Percentiles rank a stretch among this genome's conserved stretches.
These are phyloP conservation scores for Ooceraea biroi DNA, from an alignment of 1,140 invertebrate genomes.

Conservation along the genomic window DNA sequence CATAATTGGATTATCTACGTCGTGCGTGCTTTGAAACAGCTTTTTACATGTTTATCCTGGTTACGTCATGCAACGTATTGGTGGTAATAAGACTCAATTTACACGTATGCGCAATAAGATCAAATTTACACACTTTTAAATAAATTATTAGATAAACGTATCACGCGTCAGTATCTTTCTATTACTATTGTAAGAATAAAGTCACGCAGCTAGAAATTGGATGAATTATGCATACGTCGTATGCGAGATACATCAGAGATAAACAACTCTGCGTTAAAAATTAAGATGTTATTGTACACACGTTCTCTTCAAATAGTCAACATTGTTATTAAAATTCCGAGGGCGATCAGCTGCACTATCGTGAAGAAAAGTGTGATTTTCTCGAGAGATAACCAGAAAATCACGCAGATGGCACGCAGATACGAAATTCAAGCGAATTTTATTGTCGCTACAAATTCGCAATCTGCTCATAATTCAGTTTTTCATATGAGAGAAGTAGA, in stretches of 20 bases:
- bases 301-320: too few species aligned
- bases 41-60: conserved; percentile 15
- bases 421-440: not conserved
- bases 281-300: too few species aligned
- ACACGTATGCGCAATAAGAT: not conserved
- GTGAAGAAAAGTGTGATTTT: not conserved
- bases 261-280: too few species aligned
- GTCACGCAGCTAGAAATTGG: too few species aligned
- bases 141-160: too few species aligned
- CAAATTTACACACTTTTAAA: too few species aligned
- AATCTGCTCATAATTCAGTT: not conserved
- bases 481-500: conserved; percentile 1
- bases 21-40: not conserved
- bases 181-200: too few species aligned
- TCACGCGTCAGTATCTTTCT: too few species aligned
- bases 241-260: too few species aligned
- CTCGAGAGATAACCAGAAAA: not conserved
- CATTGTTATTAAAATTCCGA: too few species aligned
- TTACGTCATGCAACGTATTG: conserved; percentile 19
- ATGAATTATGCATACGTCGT: too few species aligned
- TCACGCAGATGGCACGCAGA: not conserved
- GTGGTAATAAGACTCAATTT: not conserved
- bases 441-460: not conserved
- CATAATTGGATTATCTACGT: conserved; percentile 30
- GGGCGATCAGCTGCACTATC: too few species aligned